phyloP scores from a whole-genome alignment of 2,113 vertebrate species.

The Albula glossodonta region DNA sequence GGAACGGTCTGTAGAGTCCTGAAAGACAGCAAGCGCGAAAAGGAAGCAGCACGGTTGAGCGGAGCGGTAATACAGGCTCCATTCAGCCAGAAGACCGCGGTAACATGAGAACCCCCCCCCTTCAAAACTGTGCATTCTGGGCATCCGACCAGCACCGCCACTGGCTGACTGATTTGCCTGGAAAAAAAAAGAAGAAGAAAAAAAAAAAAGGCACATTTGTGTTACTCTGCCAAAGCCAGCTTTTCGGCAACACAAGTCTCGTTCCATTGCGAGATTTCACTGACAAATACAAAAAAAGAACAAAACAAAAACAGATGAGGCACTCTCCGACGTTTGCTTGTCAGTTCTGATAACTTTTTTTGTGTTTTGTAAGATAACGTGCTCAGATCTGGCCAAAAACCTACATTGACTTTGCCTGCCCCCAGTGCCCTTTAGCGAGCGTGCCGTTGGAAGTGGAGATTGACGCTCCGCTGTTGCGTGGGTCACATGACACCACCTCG shows the following conservation, averaged over 20 bases:
- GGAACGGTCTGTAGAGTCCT: conserved; percentile 43
- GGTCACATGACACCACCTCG: neutral
- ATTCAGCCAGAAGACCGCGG: conserved; percentile 49
- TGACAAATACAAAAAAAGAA: conserved; percentile 35
- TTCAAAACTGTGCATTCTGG: conserved; percentile 57
- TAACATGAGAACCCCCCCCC: conserved; percentile 58
- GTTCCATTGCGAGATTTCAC: conserved; percentile 43
- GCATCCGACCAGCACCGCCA: conserved; percentile 50
- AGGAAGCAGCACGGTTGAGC: conserved; percentile 48
- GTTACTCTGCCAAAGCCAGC: conserved; percentile 57
- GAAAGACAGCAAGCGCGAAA: conserved; percentile 47
- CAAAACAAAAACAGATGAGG: neutral
- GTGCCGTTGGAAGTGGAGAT: neutral
- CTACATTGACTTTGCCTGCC: neutral
- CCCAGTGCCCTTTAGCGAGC: neutral
- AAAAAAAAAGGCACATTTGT: conserved; percentile 67
- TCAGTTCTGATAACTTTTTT: neutral
- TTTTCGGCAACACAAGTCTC: conserved; percentile 41
- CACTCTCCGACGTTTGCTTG: neutral
- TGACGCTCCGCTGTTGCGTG: neutral
- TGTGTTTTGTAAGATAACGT: too few relatives aligned
- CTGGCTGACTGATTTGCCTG: conserved; percentile 51
- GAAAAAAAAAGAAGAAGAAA: conserved; percentile 26
- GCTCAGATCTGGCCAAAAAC: neutral
- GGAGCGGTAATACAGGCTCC: conserved; percentile 51